phyloP scores from a whole-genome alignment of 2,888 invertebrate species.

The Nomada fabriciana region DNA sequence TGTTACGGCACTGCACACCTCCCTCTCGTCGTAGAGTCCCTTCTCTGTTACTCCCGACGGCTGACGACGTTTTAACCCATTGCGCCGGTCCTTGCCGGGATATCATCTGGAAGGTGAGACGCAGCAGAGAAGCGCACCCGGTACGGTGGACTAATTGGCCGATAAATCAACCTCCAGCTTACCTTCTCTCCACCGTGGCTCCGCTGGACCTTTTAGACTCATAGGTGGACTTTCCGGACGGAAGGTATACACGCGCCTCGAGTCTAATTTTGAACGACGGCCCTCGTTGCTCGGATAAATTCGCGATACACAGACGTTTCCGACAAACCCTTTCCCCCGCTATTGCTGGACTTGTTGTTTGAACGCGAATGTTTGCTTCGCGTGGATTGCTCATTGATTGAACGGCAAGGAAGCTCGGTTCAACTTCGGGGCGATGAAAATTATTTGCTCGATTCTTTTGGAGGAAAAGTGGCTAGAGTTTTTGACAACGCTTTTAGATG shows the following conservation, averaged over 20 bases:
- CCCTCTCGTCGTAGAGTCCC: slow-evolving; percentile 24
- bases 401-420: too few species aligned
- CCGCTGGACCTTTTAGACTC: slow-evolving; percentile 68
- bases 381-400: too few species aligned
- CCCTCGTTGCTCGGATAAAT: slow-evolving; percentile 7
- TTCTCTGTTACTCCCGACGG: slow-evolving; percentile 17
- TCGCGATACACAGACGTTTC: slow-evolving; percentile 16
- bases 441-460: too few species aligned
- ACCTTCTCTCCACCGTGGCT: slow-evolving; percentile 74
- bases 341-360: not conserved
- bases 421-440: too few species aligned
- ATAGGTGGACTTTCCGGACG: slow-evolving; percentile 68
- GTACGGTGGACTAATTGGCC: slow-evolving; percentile 84
- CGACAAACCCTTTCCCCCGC: not conserved
- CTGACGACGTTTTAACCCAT: slow-evolving; percentile 65
- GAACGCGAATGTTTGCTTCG: too few species aligned
- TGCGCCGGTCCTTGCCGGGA: slow-evolving; percentile 69
- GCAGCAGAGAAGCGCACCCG: slow-evolving; percentile 81
- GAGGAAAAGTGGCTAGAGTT: too few species aligned
- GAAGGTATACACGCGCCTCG: slow-evolving; percentile 55
- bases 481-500: too few species aligned
- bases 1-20: slow-evolving; percentile 65
- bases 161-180: slow-evolving; percentile 83
- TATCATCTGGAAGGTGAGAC: slow-evolving; percentile 83
- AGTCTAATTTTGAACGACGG: slow-evolving; percentile 64